These are phyloP conservation scores for Galeopsomyia nigrocyanea DNA, from an alignment of 2,888 invertebrate species.

Conservation along the genomic window DNA sequence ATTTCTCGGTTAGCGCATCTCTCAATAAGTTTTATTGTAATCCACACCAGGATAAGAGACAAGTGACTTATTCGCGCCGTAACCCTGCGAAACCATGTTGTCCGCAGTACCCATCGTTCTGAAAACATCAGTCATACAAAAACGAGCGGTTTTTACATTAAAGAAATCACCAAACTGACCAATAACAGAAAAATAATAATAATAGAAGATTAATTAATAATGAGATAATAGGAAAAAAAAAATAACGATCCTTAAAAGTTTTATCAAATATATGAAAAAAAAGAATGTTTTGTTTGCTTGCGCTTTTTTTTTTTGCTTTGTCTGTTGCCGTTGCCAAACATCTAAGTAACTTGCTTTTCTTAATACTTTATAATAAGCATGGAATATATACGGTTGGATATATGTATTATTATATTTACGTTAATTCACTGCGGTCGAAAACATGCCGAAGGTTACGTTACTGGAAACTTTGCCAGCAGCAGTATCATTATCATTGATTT, in stretches of 20 bases:
- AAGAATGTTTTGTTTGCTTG: not conserved
- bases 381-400: not conserved
- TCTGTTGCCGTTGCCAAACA: no score
- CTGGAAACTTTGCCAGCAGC: not conserved
- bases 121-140: conserved; percentile 59
- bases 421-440: conserved; percentile 18
- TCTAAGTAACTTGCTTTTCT: no score
- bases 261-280: no score
- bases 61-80: conserved; percentile 57
- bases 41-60: conserved; percentile 56
- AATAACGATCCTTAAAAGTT: no score
- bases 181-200: conserved; percentile 7
- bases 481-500: no score
- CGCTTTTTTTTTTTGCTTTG: conserved; percentile 5
- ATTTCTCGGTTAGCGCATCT: no score
- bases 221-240: no score
- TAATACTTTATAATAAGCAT: not conserved
- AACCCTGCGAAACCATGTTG: conserved; percentile 56
- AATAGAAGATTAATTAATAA: not conserved
- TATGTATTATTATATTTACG: not conserved
- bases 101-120: conserved; percentile 59
- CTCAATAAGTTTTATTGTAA: conserved; percentile 51
- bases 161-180: conserved; percentile 29
- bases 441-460: conserved; percentile 16
- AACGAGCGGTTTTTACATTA: conserved; percentile 48